These are phyloP conservation scores for Drosophila mettleri DNA, from an alignment of 2,888 invertebrate genomes.

Conservation along the genomic window DNA sequence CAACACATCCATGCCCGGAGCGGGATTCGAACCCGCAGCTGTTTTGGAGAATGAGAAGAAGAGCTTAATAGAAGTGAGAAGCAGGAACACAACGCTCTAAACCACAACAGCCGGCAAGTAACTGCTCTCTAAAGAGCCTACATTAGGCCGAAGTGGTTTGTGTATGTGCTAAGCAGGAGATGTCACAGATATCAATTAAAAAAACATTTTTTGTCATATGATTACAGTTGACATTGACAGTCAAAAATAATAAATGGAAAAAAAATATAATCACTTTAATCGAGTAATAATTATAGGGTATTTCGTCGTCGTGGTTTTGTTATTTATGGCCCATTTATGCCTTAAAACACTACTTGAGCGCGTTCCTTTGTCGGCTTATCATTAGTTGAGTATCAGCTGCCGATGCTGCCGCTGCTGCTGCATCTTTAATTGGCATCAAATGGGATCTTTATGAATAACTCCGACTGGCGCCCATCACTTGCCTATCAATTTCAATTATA, in stretches of 20 bases:
- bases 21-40: constrained; percentile 48
- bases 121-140: rapidly evolving
- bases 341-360: constrained; percentile 66
- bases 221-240: too few species aligned
- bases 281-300: constrained; percentile 1
- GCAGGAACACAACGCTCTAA: not conserved
- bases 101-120: constrained; percentile 32
- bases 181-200: not conserved
- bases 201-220: not conserved
- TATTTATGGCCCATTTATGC: not conserved
- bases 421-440: constrained; percentile 78
- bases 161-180: not conserved
- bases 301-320: not conserved
- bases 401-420: constrained; percentile 59
- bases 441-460: constrained; percentile 74
- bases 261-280: too few species aligned
- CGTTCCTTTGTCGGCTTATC: constrained; percentile 63
- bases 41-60: not conserved
- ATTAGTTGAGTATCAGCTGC: constrained; percentile 52
- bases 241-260: too few species aligned
- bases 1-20: constrained; percentile 34
- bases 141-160: not conserved
- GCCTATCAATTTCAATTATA: constrained; percentile 80
- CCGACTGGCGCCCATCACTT: constrained; percentile 37
- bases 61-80: not conserved